Percentiles rank a stretch among this genome's conserved stretches.
phyloP scores from a whole-genome alignment of 2,113 vertebrate genomes.

The Tautogolabrus adspersus region DNA sequence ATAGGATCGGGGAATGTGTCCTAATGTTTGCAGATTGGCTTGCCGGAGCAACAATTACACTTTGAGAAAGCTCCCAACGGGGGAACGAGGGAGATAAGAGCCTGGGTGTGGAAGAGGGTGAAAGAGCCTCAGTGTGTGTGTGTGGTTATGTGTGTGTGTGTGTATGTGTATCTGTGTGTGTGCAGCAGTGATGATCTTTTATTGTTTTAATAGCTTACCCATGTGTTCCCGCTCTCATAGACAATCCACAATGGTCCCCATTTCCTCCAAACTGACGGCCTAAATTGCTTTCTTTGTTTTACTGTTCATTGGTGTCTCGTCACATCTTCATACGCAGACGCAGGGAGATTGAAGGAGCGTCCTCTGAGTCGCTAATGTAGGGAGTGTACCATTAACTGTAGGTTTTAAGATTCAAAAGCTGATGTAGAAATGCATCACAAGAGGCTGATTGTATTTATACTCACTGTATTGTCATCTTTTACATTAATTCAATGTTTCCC shows the following conservation, averaged over 20 bases:
- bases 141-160: slow-evolving; percentile 5
- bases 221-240: slow-evolving; percentile 43
- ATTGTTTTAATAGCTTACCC: slow-evolving; percentile 75
- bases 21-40: slow-evolving; percentile 82
- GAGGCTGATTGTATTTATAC: no score
- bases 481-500: neutral
- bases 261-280: slow-evolving; percentile 64
- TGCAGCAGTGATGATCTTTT: slow-evolving; percentile 65
- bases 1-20: slow-evolving; percentile 79
- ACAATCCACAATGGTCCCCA: slow-evolving; percentile 73
- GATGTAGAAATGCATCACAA: no score
- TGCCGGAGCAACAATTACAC: slow-evolving; percentile 77
- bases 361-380: slow-evolving; percentile 25
- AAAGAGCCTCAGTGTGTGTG: slow-evolving; percentile 38
- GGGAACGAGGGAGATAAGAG: slow-evolving; percentile 70
- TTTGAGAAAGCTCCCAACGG: slow-evolving; percentile 72
- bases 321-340: slow-evolving; percentile 55
- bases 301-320: slow-evolving; percentile 64
- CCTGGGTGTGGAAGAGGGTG: slow-evolving; percentile 68
- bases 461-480: neutral
- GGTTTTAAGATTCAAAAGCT: no score
- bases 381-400: neutral
- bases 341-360: slow-evolving; percentile 25
- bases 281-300: slow-evolving; percentile 78
- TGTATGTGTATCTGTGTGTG: slow-evolving; percentile 14